Conservation (phyloP, 2,888 invertebrate species). For the Caenorhabditis sp. region DNA sequence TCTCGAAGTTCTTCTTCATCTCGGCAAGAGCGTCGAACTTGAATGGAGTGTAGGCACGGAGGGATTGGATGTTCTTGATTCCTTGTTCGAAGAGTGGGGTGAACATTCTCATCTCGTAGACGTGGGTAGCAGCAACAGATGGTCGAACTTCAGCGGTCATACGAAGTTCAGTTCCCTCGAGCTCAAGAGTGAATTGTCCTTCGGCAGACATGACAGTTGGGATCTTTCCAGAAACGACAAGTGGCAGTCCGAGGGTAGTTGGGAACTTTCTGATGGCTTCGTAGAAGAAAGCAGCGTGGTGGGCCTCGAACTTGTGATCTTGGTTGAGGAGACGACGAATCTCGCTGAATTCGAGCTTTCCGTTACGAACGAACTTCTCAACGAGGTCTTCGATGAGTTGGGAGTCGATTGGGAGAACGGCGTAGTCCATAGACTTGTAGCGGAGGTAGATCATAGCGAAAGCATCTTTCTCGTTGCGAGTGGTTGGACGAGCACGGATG, state of each 20-base stretch:
- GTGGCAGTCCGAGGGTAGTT: constrained; percentile 77
- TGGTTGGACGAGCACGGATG: constrained; percentile 67
- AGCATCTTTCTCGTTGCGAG: constrained; percentile 52
- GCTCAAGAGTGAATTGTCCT: constrained; percentile 57
- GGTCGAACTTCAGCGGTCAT: constrained; percentile 65
- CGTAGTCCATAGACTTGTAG: constrained; percentile 78
- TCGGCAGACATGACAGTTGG: constrained; percentile 69
- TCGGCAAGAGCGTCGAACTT: constrained; percentile 64
- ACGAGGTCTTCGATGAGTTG: constrained; percentile 66
- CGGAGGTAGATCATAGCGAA: constrained; percentile 71
- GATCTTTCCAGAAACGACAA: constrained; percentile 68
- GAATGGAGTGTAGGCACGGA: constrained; percentile 73
- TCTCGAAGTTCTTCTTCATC: constrained; percentile 55
- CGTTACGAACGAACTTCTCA: constrained; percentile 64
- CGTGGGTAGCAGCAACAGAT: constrained; percentile 70
- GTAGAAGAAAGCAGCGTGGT: constrained; percentile 67
- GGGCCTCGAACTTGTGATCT: constrained; percentile 61
- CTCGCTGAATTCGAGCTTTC: constrained; percentile 55
- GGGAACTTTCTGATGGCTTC: constrained; percentile 72
- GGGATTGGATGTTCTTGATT: constrained; percentile 71
- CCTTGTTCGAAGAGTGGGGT: constrained; percentile 76
- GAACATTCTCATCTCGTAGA: constrained; percentile 69
- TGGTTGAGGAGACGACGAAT: constrained; percentile 67
- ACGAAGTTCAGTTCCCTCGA: constrained; percentile 52
- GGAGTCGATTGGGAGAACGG: constrained; percentile 76